phyloP scores from a whole-genome alignment of 2,797 vertebrate genomes.

The Cynodonichthys magdalenae region DNA sequence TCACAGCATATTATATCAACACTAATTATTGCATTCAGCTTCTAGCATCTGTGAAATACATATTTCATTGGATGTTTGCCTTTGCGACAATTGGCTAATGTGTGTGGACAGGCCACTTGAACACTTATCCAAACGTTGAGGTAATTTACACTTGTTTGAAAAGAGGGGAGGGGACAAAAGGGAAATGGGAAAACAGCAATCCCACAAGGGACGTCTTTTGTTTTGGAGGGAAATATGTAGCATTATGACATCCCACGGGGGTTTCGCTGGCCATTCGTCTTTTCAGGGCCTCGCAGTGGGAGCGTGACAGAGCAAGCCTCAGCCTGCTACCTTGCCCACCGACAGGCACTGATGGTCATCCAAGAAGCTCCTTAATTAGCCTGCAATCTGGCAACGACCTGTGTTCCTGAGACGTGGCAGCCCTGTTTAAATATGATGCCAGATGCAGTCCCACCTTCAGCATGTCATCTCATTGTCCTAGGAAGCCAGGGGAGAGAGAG shows the following conservation, averaged over 20 bases:
- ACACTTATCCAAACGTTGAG: slow-evolving; percentile 64
- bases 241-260: slow-evolving; percentile 77
- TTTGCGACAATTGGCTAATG: slow-evolving; percentile 68
- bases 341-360: slow-evolving; percentile 87
- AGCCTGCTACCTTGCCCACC: slow-evolving; percentile 82
- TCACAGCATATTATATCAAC: slow-evolving; percentile 67
- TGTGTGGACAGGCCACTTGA: slow-evolving; percentile 67
- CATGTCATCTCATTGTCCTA: slow-evolving; percentile 84
- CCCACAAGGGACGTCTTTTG: slow-evolving; percentile 76
- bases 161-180: slow-evolving; percentile 51
- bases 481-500: slow-evolving; percentile 68
- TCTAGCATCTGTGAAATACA: slow-evolving; percentile 70
- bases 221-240: slow-evolving; percentile 76
- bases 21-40: slow-evolving; percentile 67
- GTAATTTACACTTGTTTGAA: slow-evolving; percentile 79
- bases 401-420: slow-evolving; percentile 84
- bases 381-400: slow-evolving; percentile 85
- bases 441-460: slow-evolving; percentile 86
- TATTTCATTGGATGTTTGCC: slow-evolving; percentile 67
- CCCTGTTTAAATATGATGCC: slow-evolving; percentile 83
- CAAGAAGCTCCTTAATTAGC: slow-evolving; percentile 89
- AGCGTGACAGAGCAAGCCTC: slow-evolving; percentile 75
- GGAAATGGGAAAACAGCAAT: slow-evolving; percentile 64
- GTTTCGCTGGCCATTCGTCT: slow-evolving; percentile 77
- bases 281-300: slow-evolving; percentile 82